These are phyloP conservation scores for Salmo trutta DNA, from an alignment of 2,797 vertebrate genomes.

Conservation along the genomic window DNA sequence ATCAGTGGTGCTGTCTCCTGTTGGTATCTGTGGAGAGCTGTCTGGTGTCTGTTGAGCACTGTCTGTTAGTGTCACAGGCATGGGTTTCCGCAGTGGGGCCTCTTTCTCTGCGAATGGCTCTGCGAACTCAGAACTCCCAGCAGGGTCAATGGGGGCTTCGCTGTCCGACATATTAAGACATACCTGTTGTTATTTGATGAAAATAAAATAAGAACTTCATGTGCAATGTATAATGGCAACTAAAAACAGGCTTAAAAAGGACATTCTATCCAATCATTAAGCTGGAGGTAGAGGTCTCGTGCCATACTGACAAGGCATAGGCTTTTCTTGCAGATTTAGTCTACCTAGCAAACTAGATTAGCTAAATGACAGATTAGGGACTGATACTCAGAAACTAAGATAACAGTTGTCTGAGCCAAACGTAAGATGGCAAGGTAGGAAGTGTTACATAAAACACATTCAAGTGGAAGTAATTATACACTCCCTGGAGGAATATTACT, in stretches of 20 bases:
- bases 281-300: not conserved
- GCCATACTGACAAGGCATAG: no score
- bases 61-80: slow-evolving; percentile 32
- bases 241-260: not conserved
- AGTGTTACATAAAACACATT: no score
- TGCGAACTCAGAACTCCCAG: slow-evolving; percentile 14
- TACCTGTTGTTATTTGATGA: slow-evolving; percentile 35
- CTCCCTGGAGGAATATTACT: no score
- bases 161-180: slow-evolving; percentile 85
- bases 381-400: no score
- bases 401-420: no score
- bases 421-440: no score
- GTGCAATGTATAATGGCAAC: not conserved
- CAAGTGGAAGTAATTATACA: no score
- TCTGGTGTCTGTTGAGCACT: slow-evolving; percentile 30
- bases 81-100: not conserved
- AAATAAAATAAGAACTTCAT: not conserved
- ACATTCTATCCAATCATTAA: not conserved
- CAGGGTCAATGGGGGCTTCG: slow-evolving; percentile 52
- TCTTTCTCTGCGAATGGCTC: slow-evolving; percentile 16
- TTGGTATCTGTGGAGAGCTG: not conserved
- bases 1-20: slow-evolving; percentile 33
- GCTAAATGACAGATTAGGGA: no score
- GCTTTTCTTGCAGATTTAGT: no score
- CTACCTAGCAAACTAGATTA: no score